Evolutionary conservation across 64 coral and sea anemone genomes (phyloP).

Genomic region (Actinia equina): DNA sequence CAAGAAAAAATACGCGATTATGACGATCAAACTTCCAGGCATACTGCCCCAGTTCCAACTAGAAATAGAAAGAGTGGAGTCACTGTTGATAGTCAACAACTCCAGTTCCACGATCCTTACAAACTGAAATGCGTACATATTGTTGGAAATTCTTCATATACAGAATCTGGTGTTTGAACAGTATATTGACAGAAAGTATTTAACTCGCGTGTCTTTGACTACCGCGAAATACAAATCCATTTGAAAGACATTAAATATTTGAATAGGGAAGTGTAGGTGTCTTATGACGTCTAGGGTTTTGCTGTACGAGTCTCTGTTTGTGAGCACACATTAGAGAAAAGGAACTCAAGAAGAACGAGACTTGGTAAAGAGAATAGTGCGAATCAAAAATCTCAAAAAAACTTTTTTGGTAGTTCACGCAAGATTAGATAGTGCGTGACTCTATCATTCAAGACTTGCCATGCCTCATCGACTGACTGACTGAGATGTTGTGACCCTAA

Average conservation of each 20-base stretch:
- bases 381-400: no score
- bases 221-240: not conserved
- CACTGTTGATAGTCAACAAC: not conserved
- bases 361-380: not conserved
- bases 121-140: not conserved
- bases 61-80: not conserved
- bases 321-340: not conserved
- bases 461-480: not conserved
- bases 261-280: not conserved
- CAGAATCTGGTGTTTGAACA: slow-evolving; percentile 5
- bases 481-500: no score
- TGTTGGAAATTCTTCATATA: not conserved
- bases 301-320: not conserved
- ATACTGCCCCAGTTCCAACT: not conserved
- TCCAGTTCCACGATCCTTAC: not conserved
- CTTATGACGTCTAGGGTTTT: not conserved
- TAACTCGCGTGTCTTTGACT: not conserved
- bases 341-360: not conserved
- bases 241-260: not conserved
- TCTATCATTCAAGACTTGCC: not conserved
- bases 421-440: not conserved
- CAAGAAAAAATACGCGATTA: not conserved
- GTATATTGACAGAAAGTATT: not conserved
- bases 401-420: not conserved
- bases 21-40: not conserved